A percentile compares a stretch with the other conserved stretches of the same genome.
These are phyloP conservation scores for Ophraella communa DNA, from an alignment of 2,888 invertebrate genomes.

Conservation along the genomic window DNA sequence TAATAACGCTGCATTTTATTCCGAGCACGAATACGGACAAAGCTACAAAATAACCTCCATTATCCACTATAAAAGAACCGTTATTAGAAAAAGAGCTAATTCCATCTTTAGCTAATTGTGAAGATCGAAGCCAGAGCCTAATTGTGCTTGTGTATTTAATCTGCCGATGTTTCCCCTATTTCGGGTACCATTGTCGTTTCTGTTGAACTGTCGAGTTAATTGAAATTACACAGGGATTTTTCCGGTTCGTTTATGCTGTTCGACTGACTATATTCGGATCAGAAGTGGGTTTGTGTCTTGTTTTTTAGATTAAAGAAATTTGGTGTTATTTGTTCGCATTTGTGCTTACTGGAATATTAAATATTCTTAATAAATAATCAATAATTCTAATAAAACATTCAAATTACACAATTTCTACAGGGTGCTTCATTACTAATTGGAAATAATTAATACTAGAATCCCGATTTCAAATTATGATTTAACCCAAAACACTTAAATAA, in stretches of 20 bases:
- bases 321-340: conserved; percentile 3
- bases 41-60: conserved; percentile 10
- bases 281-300: conserved; percentile 5
- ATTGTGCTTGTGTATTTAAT: conserved; percentile 46
- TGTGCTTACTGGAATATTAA: background rate
- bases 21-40: no score
- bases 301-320: conserved; percentile 15
- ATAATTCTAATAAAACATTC: background rate
- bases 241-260: conserved; percentile 20
- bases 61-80: background rate
- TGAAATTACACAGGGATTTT: conserved; percentile 32
- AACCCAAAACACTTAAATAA: no score
- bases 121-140: conserved; percentile 26
- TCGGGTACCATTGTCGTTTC: conserved; percentile 32
- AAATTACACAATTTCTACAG: no score
- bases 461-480: no score
- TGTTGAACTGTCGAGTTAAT: conserved; percentile 33
- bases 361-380: background rate
- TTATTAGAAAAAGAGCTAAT: background rate
- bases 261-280: conserved; percentile 10
- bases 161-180: conserved; percentile 33
- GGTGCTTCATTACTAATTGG: no score
- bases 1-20: no score
- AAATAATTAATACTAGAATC: no score
- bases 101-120: conserved; percentile 13